phyloP scores from a whole-genome alignment of 2,113 vertebrate species.

The Podarcis raffonei region DNA sequence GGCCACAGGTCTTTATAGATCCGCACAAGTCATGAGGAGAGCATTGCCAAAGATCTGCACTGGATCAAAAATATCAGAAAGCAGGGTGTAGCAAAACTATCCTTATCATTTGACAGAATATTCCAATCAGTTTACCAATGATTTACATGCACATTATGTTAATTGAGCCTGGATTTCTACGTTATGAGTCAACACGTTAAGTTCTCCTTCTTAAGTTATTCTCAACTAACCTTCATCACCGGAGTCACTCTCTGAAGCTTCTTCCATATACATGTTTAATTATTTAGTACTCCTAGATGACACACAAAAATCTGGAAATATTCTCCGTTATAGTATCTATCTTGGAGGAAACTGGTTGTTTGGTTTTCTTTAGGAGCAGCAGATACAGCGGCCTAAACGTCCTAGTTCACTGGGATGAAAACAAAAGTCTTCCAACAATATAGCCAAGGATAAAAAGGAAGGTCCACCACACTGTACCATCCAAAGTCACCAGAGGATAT shows the following conservation, averaged over 20 bases:
- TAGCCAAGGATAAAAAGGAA: not conserved
- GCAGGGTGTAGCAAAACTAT: not conserved
- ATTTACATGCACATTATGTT: not conserved
- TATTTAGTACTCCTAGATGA: not conserved
- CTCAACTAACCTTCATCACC: slow-evolving; percentile 5
- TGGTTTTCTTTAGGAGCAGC: not conserved
- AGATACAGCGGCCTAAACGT: not conserved
- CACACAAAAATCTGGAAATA: not conserved
- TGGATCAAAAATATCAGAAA: not conserved
- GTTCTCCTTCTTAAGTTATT: not conserved
- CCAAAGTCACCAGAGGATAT: not conserved
- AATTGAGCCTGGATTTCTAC: not conserved
- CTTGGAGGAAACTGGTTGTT: not conserved
- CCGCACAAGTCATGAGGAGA: not conserved
- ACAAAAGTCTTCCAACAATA: not conserved
- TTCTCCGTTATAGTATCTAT: not conserved
- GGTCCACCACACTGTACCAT: not conserved
- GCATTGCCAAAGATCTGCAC: not conserved
- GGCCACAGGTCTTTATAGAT: no score
- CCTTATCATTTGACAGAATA: not conserved
- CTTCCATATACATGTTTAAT: not conserved
- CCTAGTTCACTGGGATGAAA: not conserved
- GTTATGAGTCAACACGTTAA: not conserved
- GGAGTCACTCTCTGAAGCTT: not conserved
- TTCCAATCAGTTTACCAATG: not conserved